Evolutionary conservation across 2,113 vertebrate species (phyloP), one percentile per base, ranked within the genome.

Genomic region (Pelusios castaneus): DNA sequence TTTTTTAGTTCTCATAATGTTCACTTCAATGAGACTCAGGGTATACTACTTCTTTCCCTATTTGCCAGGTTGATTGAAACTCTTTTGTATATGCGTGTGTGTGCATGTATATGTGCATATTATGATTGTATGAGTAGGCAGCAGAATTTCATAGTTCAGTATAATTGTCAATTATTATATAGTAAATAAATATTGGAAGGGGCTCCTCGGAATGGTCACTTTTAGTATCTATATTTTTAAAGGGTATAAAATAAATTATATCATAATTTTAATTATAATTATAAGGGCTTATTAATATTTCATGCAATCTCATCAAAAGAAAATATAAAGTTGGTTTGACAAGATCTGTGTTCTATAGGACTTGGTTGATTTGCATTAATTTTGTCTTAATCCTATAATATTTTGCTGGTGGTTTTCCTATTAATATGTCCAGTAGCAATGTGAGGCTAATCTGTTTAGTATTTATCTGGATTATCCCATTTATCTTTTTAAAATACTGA

Each of bases 371-470:
- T 56, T 54, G 45, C 60, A 73, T 43, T 38, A n/a, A 24, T 41
- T 90, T 82, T 82, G 21, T 43, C 80, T 56, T 7, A 34, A 77
- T 91, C 51, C 80, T 93, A 79, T 91, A 29, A 51, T 92, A 87
- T 24, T 80, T 54, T 84, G 2, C 54, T 82, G 52, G 87, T 54
- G 34, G n/a, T 13, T 11, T 89, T 94, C 89, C 49, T 89, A 51
- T 22, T 78, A 31, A 58, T 88, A 38, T 82, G 79, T 29, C 49
- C 49, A 29, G 78, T 75, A 29, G 41, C 82, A 1, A 63, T 70
- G n/a, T 49, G 34, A 80, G 13, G 76, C 13, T 90, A 81, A 49
- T 49, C 21, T 73, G 27, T 3, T 52, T 81, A 45, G 5, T 31
- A 38, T 3, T 49, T 5, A 85, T 70, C 87, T 51, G 27, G 56